Conservation (phyloP, 2,797 vertebrate species). For the Oophaga sylvatica region DNA sequence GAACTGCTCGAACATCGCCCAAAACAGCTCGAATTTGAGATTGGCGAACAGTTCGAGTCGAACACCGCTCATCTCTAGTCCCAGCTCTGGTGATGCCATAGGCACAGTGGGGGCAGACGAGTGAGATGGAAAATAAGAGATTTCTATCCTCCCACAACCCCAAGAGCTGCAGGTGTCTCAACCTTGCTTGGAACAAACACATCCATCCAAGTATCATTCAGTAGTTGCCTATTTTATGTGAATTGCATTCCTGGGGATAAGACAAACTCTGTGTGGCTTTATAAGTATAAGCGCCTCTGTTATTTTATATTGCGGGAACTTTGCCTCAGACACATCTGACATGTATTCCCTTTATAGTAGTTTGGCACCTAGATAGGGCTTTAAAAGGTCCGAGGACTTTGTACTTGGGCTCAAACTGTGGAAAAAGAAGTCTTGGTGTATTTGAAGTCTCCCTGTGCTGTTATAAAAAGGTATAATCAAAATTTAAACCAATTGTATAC, state of each 20-base stretch:
- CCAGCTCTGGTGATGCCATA: not conserved
- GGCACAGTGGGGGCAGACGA: not conserved
- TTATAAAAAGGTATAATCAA: too few relatives aligned
- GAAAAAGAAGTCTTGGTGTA: constrained; percentile 15
- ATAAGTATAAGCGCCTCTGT: constrained; percentile 15
- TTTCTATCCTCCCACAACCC: not conserved
- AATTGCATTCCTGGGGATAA: constrained; percentile 37
- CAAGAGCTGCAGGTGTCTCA: not conserved
- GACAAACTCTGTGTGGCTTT: constrained; percentile 7
- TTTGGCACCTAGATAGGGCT: constrained; percentile 34
- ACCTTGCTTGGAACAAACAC: not conserved
- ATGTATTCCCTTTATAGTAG: constrained; percentile 11
- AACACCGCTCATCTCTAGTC: too few relatives aligned
- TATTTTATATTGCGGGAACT: constrained; percentile 30
- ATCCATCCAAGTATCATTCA: not conserved
- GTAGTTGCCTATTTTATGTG: constrained; percentile 21
- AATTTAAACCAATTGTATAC: too few relatives aligned
- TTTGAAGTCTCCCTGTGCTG: constrained; percentile 29
- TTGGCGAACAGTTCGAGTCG: too few relatives aligned
- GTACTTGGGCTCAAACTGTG: constrained; percentile 26
- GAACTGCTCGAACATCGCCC: too few relatives aligned
- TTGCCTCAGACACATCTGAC: not conserved
- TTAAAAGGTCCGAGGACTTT: constrained; percentile 33
- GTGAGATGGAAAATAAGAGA: not conserved
- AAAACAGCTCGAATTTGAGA: too few relatives aligned